Evolutionary conservation across 2,888 invertebrate genomes (phyloP), one percentile per base, ranked within the genome.

Genomic region (Papilio protenor): DNA sequence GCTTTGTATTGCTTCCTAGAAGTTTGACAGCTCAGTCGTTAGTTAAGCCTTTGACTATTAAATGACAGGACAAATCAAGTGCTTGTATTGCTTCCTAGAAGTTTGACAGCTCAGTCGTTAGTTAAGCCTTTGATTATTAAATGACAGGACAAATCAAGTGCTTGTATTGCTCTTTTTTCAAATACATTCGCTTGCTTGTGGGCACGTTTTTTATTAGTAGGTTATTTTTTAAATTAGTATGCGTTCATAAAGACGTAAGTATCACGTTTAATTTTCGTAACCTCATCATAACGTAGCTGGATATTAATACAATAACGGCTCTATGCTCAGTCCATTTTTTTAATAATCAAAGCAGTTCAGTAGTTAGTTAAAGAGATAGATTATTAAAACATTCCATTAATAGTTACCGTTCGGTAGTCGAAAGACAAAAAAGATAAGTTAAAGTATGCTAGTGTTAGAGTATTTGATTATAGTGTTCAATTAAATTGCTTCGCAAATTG

Each of bases 81-180:
- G 57, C 1, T 0, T 21, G 23, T 59, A 2, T 23, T 59, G 88
- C 90, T 91, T 90, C 90, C 90, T 89, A 87, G 87, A 90, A 87
- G 83, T 90, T 91, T 91, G 93, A 93, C 93, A 92, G 93, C 85
- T 80, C 82, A 82, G 87, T 90, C 91, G 90, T 92, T 92, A 93
- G 89, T 86, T 85, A 87, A 85, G 82, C 80, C 88, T 89, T 88
- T 59, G 57, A 23, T 12, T 59, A 59, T 23, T 59, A 59, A 59
- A 59, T 59, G 57, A 23, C 57, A 23, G 12, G 57, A 59, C 12
- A 1, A 1, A 11, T 59, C 21, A 21, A 59, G 57, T 10, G 57
- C 1, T 0, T 21, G 23, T 59, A 2, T 23, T 59, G 88, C 90
- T 12, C 57, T 0, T 2, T 59, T 12, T 21, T 59, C 3, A 59